Percentiles rank a stretch among this genome's conserved stretches.
Conservation (phyloP, 2,888 invertebrate species). For the Hemicrepidius hirtus region DNA sequence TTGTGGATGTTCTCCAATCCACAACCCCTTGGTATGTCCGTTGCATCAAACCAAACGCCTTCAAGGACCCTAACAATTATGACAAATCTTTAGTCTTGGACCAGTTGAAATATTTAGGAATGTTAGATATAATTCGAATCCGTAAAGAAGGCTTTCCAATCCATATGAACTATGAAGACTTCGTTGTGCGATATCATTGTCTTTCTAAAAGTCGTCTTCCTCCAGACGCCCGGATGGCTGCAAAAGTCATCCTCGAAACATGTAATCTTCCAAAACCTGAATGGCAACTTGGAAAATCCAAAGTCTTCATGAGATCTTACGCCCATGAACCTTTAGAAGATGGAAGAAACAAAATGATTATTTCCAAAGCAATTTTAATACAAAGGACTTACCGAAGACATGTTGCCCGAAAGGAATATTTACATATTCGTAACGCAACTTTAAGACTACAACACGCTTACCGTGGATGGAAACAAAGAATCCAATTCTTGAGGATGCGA, state of each 20-base stretch:
- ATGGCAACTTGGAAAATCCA: conserved; percentile 92
- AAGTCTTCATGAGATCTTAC: conserved; percentile 88
- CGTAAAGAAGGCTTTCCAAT: conserved; percentile 93
- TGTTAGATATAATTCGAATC: conserved; percentile 94
- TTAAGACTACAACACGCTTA: conserved; percentile 88
- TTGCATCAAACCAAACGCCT: conserved; percentile 93
- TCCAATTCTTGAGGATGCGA: conserved; percentile 86
- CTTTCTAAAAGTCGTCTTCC: conserved; percentile 74
- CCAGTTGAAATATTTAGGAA: conserved; percentile 92
- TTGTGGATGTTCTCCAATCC: conserved; percentile 91
- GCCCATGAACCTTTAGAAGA: conserved; percentile 92
- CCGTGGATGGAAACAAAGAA: conserved; percentile 88
- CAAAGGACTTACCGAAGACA: conserved; percentile 85
- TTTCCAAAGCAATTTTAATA: conserved; percentile 82
- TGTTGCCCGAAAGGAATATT: conserved; percentile 79
- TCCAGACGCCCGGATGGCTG: conserved; percentile 71
- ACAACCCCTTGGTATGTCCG: conserved; percentile 95
- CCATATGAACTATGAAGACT: conserved; percentile 86
- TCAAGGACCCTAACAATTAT: conserved; percentile 87
- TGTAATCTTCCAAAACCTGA: conserved; percentile 83
- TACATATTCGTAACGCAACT: conserved; percentile 79
- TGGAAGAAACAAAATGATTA: conserved; percentile 80
- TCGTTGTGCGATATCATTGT: conserved; percentile 86
- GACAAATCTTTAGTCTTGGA: conserved; percentile 88
- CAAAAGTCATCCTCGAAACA: conserved; percentile 75